These are phyloP conservation scores for Meghimatium bilineatum DNA, from an alignment of 2,888 invertebrate species.

Conservation along the genomic window DNA sequence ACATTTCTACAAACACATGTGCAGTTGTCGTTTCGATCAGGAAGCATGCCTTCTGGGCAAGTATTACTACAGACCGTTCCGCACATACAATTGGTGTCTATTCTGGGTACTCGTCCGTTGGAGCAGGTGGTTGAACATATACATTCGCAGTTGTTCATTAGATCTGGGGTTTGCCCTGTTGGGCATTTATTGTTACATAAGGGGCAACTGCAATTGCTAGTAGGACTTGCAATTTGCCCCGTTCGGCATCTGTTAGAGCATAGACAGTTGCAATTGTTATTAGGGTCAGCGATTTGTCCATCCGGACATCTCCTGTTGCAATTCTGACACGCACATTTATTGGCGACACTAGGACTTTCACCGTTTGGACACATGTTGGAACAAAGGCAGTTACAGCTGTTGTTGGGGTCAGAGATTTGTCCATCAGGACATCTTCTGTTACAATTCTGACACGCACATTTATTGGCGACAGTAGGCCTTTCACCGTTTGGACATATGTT, in stretches of 20 bases:
- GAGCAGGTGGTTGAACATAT: not conserved
- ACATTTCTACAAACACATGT: not conserved
- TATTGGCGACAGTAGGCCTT: not conserved
- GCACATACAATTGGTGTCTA: not conserved
- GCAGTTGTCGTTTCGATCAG: not conserved
- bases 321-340: no score
- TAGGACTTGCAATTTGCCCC: not conserved
- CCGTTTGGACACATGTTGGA: not conserved
- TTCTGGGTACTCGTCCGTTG: not conserved
- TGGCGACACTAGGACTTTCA: no score
- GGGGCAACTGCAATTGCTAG: not conserved
- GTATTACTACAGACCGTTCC: not conserved
- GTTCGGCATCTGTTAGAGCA: not conserved
- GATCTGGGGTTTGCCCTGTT: not conserved
- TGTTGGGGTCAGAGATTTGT: not conserved
- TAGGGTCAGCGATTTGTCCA: not conserved
- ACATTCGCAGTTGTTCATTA: not conserved
- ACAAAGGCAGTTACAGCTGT: not conserved
- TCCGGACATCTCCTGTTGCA: no score
- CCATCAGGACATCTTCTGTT: not conserved
- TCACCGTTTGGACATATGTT: not conserved
- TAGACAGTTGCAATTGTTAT: not conserved
- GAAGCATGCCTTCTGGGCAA: not conserved
- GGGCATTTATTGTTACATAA: not conserved
- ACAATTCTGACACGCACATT: not conserved